Evolutionary conservation across 1,140 invertebrate species (phyloP).

Genomic region (Sitodiplosis mosellana): DNA sequence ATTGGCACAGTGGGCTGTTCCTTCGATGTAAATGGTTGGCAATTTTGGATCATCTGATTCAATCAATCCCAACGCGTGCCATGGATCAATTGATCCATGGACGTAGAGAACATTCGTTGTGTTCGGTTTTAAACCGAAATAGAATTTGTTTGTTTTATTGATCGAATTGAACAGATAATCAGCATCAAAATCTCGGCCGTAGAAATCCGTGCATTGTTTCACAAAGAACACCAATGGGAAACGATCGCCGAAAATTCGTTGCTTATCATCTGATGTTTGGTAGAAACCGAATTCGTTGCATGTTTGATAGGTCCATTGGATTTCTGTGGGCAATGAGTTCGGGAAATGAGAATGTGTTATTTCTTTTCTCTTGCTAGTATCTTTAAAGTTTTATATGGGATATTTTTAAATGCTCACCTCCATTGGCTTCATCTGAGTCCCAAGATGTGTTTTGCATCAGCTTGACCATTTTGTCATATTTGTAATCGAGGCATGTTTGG

Average conservation of each 20-base stretch:
- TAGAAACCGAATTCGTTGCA: slow-evolving; percentile 89
- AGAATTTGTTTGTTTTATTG: slow-evolving; percentile 50
- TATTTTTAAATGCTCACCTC: slow-evolving; percentile 27
- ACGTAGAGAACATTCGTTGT: slow-evolving; percentile 60
- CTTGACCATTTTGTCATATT: slow-evolving; percentile 59
- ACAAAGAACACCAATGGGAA: slow-evolving; percentile 66
- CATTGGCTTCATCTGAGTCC: slow-evolving; percentile 37
- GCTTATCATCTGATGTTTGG: slow-evolving; percentile 40
- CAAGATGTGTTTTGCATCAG: slow-evolving; percentile 51
- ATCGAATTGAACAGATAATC: slow-evolving; percentile 27
- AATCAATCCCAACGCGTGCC: slow-evolving; percentile 61
- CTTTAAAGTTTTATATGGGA: too few relatives aligned
- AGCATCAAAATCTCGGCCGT: slow-evolving; percentile 8
- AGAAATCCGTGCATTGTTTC: slow-evolving; percentile 70
- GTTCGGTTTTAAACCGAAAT: slow-evolving; percentile 49
- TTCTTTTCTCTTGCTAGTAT: too few relatives aligned
- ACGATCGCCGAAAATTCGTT: slow-evolving; percentile 55
- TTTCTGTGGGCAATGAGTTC: too few relatives aligned
- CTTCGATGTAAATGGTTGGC: slow-evolving; percentile 54
- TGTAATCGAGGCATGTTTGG: slow-evolving; percentile 68
- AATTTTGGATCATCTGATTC: slow-evolving; percentile 31
- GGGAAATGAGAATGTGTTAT: too few relatives aligned
- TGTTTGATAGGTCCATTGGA: slow-evolving; percentile 79
- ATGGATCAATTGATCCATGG: slow-evolving; percentile 75
- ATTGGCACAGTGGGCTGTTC: slow-evolving; percentile 66